These are phyloP conservation scores for Alectoris magna DNA, from an alignment of 2,797 vertebrate genomes.

Conservation along the genomic window DNA sequence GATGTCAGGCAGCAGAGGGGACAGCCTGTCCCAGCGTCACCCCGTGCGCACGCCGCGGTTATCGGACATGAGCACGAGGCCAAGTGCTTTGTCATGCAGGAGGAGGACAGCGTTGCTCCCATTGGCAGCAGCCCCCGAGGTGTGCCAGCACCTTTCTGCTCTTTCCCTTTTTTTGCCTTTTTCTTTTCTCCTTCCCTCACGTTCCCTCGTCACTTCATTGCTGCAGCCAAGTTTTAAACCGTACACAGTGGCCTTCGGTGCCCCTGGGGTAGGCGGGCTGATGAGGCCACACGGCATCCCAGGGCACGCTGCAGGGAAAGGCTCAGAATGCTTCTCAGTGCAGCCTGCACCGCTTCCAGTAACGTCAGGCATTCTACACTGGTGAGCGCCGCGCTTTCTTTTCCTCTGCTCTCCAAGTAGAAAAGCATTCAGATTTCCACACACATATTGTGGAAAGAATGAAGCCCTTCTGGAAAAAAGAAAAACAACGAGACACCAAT, in stretches of 20 bases:
- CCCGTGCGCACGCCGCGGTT: rapidly evolving
- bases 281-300: conserved; percentile 21
- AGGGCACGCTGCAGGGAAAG: background rate
- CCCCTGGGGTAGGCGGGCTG: conserved; percentile 13
- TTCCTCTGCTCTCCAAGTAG: background rate
- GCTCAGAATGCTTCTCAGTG: background rate
- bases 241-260: conserved; percentile 27
- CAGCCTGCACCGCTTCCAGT: background rate
- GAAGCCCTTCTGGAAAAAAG: conserved; percentile 9
- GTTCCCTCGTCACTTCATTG: background rate
- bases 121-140: background rate
- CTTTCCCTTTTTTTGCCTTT: background rate
- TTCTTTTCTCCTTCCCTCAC: background rate
- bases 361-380: background rate
- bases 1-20: background rate
- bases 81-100: background rate
- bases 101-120: rapidly evolving
- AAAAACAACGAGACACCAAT: rapidly evolving
- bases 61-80: background rate
- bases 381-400: background rate
- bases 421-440: background rate
- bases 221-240: conserved; percentile 40
- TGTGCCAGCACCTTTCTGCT: background rate
- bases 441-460: background rate
- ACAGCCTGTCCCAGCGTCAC: background rate